Evolutionary conservation across 2,797 vertebrate species (phyloP), one percentile per base, ranked within the genome.

Genomic region (Sebastes matsubarae): DNA sequence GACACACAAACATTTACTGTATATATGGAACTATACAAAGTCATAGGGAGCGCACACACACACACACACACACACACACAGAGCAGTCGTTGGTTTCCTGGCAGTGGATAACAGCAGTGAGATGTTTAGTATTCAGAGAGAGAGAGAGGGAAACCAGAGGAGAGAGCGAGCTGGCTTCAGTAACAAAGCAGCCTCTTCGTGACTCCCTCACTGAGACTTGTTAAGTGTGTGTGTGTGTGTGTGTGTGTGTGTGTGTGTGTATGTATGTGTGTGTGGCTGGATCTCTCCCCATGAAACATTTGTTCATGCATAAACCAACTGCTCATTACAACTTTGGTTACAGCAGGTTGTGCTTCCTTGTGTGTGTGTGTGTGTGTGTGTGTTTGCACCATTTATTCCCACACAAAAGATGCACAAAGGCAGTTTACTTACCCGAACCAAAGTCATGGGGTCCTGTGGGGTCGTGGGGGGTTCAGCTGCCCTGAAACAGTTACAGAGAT

Each of bases 121-220:
- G 32, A 52, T 85, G 64, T 86, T 90, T 86, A 89, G 81, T 86
- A 90, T 87, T 87, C 88, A 79, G 72, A 76, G 81, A 68, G 8
- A 68, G 46, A 73, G 4, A 68, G 46, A 73, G 25, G 70, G 54
- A 83, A 59, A 75, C 66, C 36, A 75, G 75, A 65, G n/a, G 13
- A 70, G 57, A 68, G 76, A 58, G 32, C 0, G 30, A 83, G 61
- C 65, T 86, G 81, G 81, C 75, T 73, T 60, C 68, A 82, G 52
- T 11, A 68, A 86, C 79, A 82, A 86, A 83, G 78, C 86, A 73
- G 80, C 82, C 71, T 72, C 78, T 74, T 38, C n/a, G 4, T 81
- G 63, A 81, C 77, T 77, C 77, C 8, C 65, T 67, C 54, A 50
- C 73, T 68, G 75, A 59, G 32, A 60, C 32, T 30, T 61, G 18